Base-by-base conservation (phyloP, 2,888 invertebrate genomes). In the Lysandra coridon region DNA sequence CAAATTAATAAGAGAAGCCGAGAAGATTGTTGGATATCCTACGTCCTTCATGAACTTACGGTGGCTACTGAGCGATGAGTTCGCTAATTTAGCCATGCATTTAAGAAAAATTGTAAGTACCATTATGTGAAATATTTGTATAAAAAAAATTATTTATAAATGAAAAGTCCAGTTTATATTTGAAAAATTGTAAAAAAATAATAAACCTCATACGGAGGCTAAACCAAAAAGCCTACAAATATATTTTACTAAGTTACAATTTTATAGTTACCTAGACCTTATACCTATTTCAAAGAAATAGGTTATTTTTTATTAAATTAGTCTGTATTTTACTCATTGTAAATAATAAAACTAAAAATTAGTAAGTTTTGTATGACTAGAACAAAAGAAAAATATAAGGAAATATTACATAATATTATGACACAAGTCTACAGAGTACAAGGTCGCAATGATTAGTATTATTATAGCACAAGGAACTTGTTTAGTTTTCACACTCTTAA, bases 11-110 rank as follows among this genome's bases (percentile, higher is more conserved):
- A 91, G 90, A 84, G 94, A 95, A 86, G 95, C 95, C 73, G 95
- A 95, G 82, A 94, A 94, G 83, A 92, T 95, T 82, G 95, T 95
- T 79, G 94, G 95, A 84, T 92, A 96, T 90, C 95, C 96, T 82
- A 95, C 96, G 87, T 95, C 95, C 81, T 95, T 95, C 85, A 95
- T 95, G 93, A 95, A 95, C 87, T 90, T 95, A 85, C 91, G 95
- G 89, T 96, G 96, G 96, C 89, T 95, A 85, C 92, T 95, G 83
- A 95, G 95, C 87, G 96, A 96, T 87, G 96, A 96, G 93, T 95
- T 96, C 86, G 95, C 95, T 81, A 96, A 96, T 92, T 89, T 95
- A 85, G 95, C 95, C 73, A 90, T 94, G 92, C 94, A 95, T 88
- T 89, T 95, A 81, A 90, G 95, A 12, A 95, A 95, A 88, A 91